These are phyloP conservation scores for Oryzias curvinotus DNA, from an alignment of 2,113 vertebrate genomes.

Conservation along the genomic window DNA sequence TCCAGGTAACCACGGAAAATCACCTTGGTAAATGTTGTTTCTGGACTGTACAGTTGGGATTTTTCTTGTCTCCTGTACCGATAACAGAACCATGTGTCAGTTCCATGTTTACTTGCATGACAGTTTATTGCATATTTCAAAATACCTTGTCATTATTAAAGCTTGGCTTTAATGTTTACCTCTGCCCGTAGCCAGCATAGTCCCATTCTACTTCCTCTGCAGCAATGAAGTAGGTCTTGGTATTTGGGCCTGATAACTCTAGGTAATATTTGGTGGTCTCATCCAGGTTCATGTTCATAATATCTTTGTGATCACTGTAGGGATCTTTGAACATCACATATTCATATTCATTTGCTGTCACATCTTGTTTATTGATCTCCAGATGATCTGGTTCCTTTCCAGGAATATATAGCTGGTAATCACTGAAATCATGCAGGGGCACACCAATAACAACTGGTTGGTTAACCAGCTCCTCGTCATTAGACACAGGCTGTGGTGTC, in stretches of 20 bases:
- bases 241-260: conserved; percentile 74
- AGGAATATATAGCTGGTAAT: conserved; percentile 77
- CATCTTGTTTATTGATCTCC: conserved; percentile 16
- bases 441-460: conserved; percentile 79
- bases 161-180: conserved; percentile 42
- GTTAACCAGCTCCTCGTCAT: conserved; percentile 60
- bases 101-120: neutral
- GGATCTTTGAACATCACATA: conserved; percentile 85
- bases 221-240: conserved; percentile 86
- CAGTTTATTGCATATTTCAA: neutral
- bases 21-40: conserved; percentile 82
- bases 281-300: conserved; percentile 71
- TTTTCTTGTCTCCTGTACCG: conserved; percentile 47
- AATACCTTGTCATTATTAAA: neutral
- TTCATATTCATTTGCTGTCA: conserved; percentile 73
- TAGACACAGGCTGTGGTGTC: conserved; percentile 10
- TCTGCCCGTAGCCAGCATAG: conserved; percentile 80
- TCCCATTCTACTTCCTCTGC: conserved; percentile 90
- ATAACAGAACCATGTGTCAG: conserved; percentile 3
- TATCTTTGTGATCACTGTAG: conserved; percentile 73
- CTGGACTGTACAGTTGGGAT: conserved; percentile 8
- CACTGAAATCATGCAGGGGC: conserved; percentile 79
- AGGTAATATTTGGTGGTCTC: conserved; percentile 79
- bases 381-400: conserved; percentile 48
- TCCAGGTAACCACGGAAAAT: conserved; percentile 89